Evolutionary conservation across 1,140 invertebrate genomes (phyloP).

Genomic region (Zaprionus vittiger): DNA sequence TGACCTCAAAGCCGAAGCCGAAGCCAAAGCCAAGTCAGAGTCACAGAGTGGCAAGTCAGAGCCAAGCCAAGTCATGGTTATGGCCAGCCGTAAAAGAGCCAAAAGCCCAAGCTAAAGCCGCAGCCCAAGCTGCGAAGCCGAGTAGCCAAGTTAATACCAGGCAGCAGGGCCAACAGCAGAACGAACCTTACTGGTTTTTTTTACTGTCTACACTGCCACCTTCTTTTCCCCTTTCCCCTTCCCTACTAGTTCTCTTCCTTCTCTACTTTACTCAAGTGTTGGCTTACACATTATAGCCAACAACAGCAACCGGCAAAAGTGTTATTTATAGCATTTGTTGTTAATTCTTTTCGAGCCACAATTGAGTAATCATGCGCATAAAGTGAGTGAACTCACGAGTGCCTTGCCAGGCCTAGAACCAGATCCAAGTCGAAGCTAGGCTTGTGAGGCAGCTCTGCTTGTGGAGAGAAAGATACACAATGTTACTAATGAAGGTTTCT

Average conservation of each 20-base stretch:
- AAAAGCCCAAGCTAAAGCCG: slow-evolving; percentile 42
- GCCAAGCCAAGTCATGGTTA: slow-evolving; percentile 76
- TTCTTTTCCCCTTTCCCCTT: not conserved
- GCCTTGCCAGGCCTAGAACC: too few species aligned
- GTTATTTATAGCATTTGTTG: slow-evolving; percentile 68
- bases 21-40: slow-evolving; percentile 63
- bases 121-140: slow-evolving; percentile 38
- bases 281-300: slow-evolving; percentile 59
- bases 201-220: slow-evolving; percentile 3
- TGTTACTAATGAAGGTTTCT: not conserved
- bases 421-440: not conserved
- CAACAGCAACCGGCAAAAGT: slow-evolving; percentile 58
- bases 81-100: slow-evolving; percentile 65
- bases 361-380: slow-evolving; percentile 71
- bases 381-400: slow-evolving; percentile 66
- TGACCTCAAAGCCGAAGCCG: slow-evolving; percentile 76
- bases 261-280: slow-evolving; percentile 29
- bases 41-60: too few species aligned
- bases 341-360: slow-evolving; percentile 65
- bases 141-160: slow-evolving; percentile 79
- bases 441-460: not conserved
- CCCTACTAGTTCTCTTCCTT: not conserved
- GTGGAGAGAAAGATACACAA: not conserved
- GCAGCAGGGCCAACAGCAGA: slow-evolving; percentile 41
- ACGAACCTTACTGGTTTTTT: slow-evolving; percentile 55